A percentile compares a stretch with the other conserved stretches of the same genome.
phyloP scores from a whole-genome alignment of 2,888 invertebrate species.

The Coenonympha arcania region DNA sequence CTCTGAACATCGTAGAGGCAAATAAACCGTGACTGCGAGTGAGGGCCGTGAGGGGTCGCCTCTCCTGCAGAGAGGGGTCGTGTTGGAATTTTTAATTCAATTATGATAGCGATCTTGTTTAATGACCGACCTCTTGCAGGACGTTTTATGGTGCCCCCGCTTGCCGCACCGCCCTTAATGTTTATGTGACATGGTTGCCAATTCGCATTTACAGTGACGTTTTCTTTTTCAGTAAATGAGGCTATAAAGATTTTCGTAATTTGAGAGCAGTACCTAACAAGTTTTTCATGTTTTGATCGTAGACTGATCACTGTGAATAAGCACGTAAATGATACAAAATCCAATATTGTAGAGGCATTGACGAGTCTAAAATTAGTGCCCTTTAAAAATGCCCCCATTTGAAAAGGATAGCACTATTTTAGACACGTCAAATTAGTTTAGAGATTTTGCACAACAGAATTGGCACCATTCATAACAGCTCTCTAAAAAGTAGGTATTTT shows the following conservation, averaged over 20 bases:
- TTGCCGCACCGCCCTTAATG: constrained; percentile 23
- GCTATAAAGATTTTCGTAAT: not conserved
- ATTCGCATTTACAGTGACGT: not conserved
- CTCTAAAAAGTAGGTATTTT: no score
- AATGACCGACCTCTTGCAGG: constrained; percentile 61
- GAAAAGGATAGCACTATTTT: no score
- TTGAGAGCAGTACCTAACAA: not conserved
- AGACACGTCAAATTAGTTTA: no score
- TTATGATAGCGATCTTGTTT: constrained; percentile 74
- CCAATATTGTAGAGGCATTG: not conserved
- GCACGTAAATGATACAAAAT: no score
- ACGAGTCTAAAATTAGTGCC: not conserved
- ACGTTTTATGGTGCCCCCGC: constrained; percentile 46
- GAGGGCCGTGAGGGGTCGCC: constrained; percentile 22
- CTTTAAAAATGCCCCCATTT: not conserved
- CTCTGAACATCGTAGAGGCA: constrained; percentile 1
- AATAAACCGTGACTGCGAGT: constrained; percentile 14
- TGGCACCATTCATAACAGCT: no score
- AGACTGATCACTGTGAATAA: no score
- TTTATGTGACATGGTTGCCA: constrained; percentile 16
- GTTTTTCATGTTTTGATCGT: no score
- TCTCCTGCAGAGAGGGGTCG: constrained; percentile 48
- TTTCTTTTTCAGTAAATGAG: constrained; percentile 5
- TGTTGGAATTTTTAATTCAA: constrained; percentile 75
- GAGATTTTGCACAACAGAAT: no score